Evolutionary conservation across 2,797 vertebrate species (phyloP).

Genomic region (Phalloptychus januarius): DNA sequence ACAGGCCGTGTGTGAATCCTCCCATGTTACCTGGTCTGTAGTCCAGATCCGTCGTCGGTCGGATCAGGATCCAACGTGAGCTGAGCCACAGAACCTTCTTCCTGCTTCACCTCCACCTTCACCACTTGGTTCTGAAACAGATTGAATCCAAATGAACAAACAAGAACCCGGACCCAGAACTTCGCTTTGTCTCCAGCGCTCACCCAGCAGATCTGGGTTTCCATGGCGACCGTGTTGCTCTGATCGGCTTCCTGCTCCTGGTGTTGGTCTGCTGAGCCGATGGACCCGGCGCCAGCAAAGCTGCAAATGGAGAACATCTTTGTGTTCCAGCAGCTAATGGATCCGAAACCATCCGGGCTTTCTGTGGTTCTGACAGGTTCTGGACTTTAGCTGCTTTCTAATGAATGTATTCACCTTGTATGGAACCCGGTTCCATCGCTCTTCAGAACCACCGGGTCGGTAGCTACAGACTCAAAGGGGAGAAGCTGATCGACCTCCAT

Average conservation of each 20-base stretch:
- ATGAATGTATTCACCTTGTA: not conserved
- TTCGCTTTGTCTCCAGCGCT: not conserved
- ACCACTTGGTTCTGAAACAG: not conserved
- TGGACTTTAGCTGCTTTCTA: not conserved
- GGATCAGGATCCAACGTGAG: not conserved
- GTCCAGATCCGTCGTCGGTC: not conserved
- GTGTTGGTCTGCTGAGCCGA: not conserved
- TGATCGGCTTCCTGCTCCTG: not conserved
- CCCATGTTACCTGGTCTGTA: not conserved
- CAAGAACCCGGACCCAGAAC: not conserved
- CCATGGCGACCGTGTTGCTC: not conserved
- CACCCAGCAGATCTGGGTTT: not conserved
- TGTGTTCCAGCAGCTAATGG: not conserved
- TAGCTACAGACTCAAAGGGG: not conserved
- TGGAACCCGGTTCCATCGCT: not conserved
- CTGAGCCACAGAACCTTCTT: not conserved
- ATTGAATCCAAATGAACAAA: not conserved
- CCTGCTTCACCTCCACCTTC: conserved; percentile 1
- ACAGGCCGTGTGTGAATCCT: no score
- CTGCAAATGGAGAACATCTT: not conserved
- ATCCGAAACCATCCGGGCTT: not conserved
- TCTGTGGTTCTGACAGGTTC: not conserved
- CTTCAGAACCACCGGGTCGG: not conserved
- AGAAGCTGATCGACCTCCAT: not conserved
- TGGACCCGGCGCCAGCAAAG: not conserved